Evolutionary conservation across 2,888 invertebrate genomes (phyloP).

Genomic region (Sclerodermus sp.): DNA sequence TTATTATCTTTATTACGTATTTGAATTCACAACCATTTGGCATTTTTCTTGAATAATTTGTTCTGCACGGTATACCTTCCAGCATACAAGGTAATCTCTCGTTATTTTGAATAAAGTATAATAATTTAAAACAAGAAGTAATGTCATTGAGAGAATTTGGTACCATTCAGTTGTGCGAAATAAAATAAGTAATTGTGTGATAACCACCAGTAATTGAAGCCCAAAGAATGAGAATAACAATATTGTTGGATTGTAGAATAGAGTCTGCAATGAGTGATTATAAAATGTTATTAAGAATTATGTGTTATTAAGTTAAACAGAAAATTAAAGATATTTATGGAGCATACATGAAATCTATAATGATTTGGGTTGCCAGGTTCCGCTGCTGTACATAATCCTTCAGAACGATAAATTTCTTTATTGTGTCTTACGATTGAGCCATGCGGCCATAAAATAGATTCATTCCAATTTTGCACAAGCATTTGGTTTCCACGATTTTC

Average conservation of each 20-base stretch:
- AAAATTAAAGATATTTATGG: neutral
- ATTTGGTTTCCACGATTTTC: slow-evolving; percentile 64
- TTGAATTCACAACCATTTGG: slow-evolving; percentile 21
- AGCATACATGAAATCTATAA: slow-evolving; percentile 81
- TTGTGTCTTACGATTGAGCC: slow-evolving; percentile 75
- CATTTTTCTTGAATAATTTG: slow-evolving; percentile 68
- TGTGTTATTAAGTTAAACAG: neutral
- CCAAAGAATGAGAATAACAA: slow-evolving; percentile 74
- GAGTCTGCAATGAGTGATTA: slow-evolving; percentile 65
- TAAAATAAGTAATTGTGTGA: slow-evolving; percentile 77
- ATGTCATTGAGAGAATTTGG: slow-evolving; percentile 81
- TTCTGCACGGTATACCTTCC: slow-evolving; percentile 78
- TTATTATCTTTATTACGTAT: slow-evolving; percentile 27
- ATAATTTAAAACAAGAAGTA: slow-evolving; percentile 88
- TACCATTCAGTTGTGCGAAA: slow-evolving; percentile 88
- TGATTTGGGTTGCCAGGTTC: slow-evolving; percentile 83
- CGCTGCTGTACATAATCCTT: slow-evolving; percentile 81
- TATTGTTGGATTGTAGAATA: slow-evolving; percentile 84
- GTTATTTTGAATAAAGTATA: slow-evolving; percentile 87
- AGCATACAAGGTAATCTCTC: slow-evolving; percentile 83
- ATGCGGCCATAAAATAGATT: slow-evolving; percentile 71
- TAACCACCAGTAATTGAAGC: slow-evolving; percentile 70
- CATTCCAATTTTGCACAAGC: slow-evolving; percentile 62
- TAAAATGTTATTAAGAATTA: neutral
- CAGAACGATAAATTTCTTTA: slow-evolving; percentile 74